Percentiles rank a stretch among this genome's conserved stretches.
These are phyloP conservation scores for Parascotia fuliginaria DNA, from an alignment of 2,888 invertebrate genomes.

Conservation along the genomic window DNA sequence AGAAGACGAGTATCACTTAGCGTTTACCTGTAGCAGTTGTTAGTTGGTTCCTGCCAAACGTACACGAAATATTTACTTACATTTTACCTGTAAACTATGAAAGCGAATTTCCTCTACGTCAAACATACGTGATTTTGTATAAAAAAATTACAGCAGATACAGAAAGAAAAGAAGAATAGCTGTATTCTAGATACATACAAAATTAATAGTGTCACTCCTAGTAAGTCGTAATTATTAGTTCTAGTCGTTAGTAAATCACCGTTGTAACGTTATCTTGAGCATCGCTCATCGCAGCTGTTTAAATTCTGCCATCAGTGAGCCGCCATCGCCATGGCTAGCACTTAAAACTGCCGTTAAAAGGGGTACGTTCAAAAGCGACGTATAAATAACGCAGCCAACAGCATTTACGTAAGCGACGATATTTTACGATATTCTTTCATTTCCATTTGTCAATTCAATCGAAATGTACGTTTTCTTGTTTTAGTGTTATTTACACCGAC, in stretches of 20 bases:
- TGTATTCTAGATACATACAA: too few species aligned
- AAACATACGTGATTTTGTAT: too few species aligned
- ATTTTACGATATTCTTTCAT: conserved; percentile 76
- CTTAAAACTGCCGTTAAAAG: conserved; percentile 82
- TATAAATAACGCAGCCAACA: conserved; percentile 77
- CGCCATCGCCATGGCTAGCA: conserved; percentile 60
- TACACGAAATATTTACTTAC: too few species aligned
- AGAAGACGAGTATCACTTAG: too few species aligned
- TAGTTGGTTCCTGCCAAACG: too few species aligned
- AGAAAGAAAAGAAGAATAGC: too few species aligned
- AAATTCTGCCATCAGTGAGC: conserved; percentile 25
- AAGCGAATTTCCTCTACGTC: too few species aligned
- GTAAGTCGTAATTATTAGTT: too few species aligned
- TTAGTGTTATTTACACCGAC: conserved; percentile 8
- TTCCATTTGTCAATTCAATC: conserved; percentile 47
- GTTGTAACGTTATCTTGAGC: conserved; percentile 24
- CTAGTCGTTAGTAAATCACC: conserved; percentile 29
- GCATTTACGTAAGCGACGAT: conserved; percentile 73
- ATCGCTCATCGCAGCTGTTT: conserved; percentile 28
- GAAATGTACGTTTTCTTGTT: conserved; percentile 22
- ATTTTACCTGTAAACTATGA: too few species aligned
- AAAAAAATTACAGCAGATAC: too few species aligned
- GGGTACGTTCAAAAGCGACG: conserved; percentile 75
- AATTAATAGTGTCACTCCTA: too few species aligned
- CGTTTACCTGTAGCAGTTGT: too few species aligned